Base-by-base conservation (phyloP, 2,113 vertebrate genomes). In the Spilogale gracilis region DNA sequence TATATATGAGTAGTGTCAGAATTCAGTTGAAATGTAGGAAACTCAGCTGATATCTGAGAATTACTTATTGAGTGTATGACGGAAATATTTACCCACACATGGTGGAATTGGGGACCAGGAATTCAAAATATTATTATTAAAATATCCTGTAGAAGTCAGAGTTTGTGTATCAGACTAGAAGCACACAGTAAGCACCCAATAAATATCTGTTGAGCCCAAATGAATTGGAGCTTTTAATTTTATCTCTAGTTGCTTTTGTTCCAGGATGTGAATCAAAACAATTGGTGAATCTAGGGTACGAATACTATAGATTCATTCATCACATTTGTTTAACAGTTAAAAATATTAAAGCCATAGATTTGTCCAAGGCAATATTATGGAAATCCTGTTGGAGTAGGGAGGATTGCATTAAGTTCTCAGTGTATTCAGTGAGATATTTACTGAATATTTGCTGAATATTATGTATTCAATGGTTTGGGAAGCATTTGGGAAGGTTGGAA, bases 71-170 rank as follows among this genome's bases (percentile, higher is more conserved):
- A 14, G 18, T 30, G 8, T 78, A 17, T 78, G 74, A 52, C 30
- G 48, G 27, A 52, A 52, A 52, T 25, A 10, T 48, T 52, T 52
- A 78, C 25, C 14, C 27, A 18, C 45, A 78, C 16, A 30, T 30
- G 48, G 27, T 78, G 16, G 27, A 78, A 52, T 52, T 52, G 48
- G 27, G 48, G 14, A 32, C 27, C 74, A 78, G 48, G 48, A 78
- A 43, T 4, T 23, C 56, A n/a, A 81, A 56, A 81, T 58, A 58
- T 78, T 14, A 63, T 38, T 93, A 71, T 88, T 88, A 86, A 90
- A 85, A 90, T 97, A 85, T 56, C 27, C 17, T 92, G 18, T 91
- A 69, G 85, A 96, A 96, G 88, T 88, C 86, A 67, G 2, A 91
- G 20, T 79, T 9, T 25, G 69, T 30, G 16, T 71, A 58, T 79